Conservation (phyloP, 2,113 vertebrate genomes). For the Paramormyrops kingsleyae region DNA sequence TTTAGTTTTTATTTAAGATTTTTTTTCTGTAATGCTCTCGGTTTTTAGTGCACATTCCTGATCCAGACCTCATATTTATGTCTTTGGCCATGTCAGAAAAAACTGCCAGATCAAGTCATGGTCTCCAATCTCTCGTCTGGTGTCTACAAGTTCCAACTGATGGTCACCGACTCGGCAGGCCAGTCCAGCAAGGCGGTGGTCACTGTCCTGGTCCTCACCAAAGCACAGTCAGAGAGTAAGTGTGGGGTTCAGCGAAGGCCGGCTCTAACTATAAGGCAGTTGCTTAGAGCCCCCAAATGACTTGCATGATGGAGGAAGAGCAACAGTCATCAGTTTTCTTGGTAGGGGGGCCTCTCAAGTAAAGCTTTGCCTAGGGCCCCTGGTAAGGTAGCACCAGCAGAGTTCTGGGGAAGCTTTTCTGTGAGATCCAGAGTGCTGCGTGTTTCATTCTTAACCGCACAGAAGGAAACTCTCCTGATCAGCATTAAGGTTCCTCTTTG, state of each 20-base stretch:
- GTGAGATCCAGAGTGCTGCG: neutral
- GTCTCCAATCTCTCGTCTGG: slow-evolving; percentile 77
- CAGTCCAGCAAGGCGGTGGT: slow-evolving; percentile 64
- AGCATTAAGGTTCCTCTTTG: neutral
- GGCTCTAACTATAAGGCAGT: neutral
- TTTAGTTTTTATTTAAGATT: neutral
- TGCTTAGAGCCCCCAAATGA: neutral
- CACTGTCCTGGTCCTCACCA: slow-evolving; percentile 74
- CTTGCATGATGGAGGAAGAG: neutral
- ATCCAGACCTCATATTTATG: neutral
- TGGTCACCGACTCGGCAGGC: slow-evolving; percentile 50
- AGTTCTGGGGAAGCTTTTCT: neutral
- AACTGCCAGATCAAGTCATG: slow-evolving; percentile 50
- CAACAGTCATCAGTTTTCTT: neutral
- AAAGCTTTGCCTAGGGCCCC: neutral
- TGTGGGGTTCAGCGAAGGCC: neutral
- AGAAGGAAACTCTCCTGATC: neutral
- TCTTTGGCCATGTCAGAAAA: slow-evolving; percentile 55
- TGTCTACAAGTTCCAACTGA: slow-evolving; percentile 77
- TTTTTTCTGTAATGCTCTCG: neutral
- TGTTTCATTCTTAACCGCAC: neutral
- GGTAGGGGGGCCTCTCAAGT: neutral
- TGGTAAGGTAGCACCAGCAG: neutral
- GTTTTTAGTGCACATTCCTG: neutral
- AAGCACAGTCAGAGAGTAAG: slow-evolving; percentile 82